Base-by-base conservation (phyloP, 2,797 vertebrate genomes). In the Phrynocephalus forsythii region DNA sequence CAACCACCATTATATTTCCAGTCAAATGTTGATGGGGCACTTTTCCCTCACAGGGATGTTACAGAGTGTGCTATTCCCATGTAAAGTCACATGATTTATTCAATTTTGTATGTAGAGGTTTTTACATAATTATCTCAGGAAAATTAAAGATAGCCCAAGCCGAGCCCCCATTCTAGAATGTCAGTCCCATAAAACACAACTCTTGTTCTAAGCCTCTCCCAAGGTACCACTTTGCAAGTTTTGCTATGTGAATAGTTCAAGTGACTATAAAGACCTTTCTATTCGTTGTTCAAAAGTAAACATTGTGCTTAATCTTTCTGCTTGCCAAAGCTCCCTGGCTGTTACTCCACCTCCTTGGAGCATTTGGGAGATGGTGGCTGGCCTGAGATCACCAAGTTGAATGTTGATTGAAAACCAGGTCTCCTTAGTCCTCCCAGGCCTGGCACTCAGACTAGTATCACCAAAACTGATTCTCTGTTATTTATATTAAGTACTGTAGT, bases 101-200 rank as follows among this genome's bases (percentile, higher is more conserved):
- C 86, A 80, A 6, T 33, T 87, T 91, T 86, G 86, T 90, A n/a
- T 75, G 79, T 69, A 83, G 24, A 84, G 82, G 82, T 84, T 91
- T 93, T 83, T 30, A 88, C 0, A 0, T 60, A 90, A 26, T 83
- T 92, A 87, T n/a, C 84, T 90, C 24, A 88, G 50, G 50, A 90
- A 85, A 85, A 86, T 90, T 93, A 87, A 86, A 52, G 87, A 90
- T 87, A 86, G 8, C 3, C 44, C 91, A 86, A 91, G 38, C 3
- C 5, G 5, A 77, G 44, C 71, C 22, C 60, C 38, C 85, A 56
- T 91, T 48, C 88, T 73, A 88, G 77, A 89, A 87, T 85, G 68
- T 84, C 69, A 85, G 81, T 72, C 75, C 0, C 91, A 22, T 28
- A 89, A 90, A 82, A 4, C 88, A 87, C 81, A 48, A 3, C 68